These are phyloP conservation scores for Yasuhikotakia modesta DNA, from an alignment of 2,797 vertebrate genomes.

Conservation along the genomic window DNA sequence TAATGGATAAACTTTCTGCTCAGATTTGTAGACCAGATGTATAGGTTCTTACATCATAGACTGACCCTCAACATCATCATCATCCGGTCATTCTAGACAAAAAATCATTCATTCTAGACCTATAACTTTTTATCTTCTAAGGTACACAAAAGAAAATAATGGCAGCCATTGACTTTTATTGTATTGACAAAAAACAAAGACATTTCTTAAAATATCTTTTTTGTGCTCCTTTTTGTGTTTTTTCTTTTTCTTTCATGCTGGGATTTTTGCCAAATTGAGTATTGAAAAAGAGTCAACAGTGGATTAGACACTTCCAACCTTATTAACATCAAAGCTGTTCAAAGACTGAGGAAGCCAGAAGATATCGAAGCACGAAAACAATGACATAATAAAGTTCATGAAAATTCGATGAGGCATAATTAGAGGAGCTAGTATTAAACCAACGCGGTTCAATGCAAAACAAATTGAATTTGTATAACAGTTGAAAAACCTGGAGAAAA, in stretches of 20 bases:
- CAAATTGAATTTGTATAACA: too few species aligned
- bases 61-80: too few species aligned
- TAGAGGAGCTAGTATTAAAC: not conserved
- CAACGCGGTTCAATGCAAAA: not conserved
- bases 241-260: conserved; percentile 12
- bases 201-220: too few species aligned
- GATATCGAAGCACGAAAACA: not conserved
- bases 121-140: too few species aligned
- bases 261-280: conserved; percentile 9
- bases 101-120: too few species aligned
- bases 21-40: too few species aligned
- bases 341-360: not conserved
- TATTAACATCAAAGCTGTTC: not conserved
- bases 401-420: not conserved
- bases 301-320: conserved; percentile 8
- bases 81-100: too few species aligned
- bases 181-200: too few species aligned
- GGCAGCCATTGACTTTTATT: too few species aligned
- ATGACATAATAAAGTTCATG: not conserved
- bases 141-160: too few species aligned
- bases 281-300: not conserved
- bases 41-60: too few species aligned
- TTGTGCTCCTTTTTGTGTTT: not conserved
- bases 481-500: not conserved
- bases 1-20: too few species aligned